Conservation (phyloP, 2,888 invertebrate genomes). For the Dryocosmus kuriphilus region DNA sequence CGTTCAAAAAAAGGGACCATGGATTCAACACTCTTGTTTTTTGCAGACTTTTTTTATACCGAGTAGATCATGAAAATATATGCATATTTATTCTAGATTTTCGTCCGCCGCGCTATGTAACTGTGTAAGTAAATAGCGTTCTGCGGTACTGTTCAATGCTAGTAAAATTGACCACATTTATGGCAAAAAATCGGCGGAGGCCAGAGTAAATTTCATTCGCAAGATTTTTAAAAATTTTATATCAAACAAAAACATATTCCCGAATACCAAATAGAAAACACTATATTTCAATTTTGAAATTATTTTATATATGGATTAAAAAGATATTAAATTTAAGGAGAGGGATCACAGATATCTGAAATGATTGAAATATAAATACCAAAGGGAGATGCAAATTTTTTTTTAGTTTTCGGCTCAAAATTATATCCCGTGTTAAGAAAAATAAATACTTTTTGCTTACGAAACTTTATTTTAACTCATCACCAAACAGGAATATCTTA, state of each 20-base stretch:
- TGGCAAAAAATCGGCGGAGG: not conserved
- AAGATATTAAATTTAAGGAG: too few relatives aligned
- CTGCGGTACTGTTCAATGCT: not conserved
- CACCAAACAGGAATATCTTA: too few relatives aligned
- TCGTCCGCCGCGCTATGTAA: not conserved
- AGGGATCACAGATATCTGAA: too few relatives aligned
- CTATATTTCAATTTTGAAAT: too few relatives aligned
- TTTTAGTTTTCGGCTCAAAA: too few relatives aligned
- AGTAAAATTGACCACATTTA: not conserved
- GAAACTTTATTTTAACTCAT: too few relatives aligned
- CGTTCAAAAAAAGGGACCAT: not conserved
- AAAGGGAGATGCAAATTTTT: too few relatives aligned
- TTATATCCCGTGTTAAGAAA: too few relatives aligned
- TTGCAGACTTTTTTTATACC: not conserved
- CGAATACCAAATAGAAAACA: not conserved
- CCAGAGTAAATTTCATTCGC: not conserved
- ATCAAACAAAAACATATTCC: not conserved
- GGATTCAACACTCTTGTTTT: too few relatives aligned
- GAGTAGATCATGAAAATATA: not conserved
- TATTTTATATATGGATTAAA: too few relatives aligned
- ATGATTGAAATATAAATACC: too few relatives aligned
- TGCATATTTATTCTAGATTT: conserved; percentile 21
- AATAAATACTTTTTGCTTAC: too few relatives aligned
- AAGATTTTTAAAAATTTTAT: not conserved
- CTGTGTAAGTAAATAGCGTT: conserved; percentile 16